Conservation (phyloP, 2,113 vertebrate species). For the Pedionomus torquatus region DNA sequence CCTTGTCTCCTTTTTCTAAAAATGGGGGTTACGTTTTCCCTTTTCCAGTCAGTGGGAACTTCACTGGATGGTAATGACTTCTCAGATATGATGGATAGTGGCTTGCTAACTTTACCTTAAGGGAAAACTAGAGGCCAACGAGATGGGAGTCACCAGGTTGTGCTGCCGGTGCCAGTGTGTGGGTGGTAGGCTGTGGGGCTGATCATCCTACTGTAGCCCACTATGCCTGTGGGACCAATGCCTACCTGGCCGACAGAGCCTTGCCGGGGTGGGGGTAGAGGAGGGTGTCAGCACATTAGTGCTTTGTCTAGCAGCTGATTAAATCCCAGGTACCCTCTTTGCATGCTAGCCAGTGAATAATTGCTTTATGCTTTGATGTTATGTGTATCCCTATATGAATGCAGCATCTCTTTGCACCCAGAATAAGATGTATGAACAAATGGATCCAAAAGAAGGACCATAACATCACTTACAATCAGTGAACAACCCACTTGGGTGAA, state of each 20-base stretch:
- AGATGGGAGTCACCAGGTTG: background rate
- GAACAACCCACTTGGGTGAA: background rate
- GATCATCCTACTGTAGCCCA: background rate
- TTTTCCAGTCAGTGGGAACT: background rate
- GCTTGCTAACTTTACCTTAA: background rate
- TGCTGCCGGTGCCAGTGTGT: accelerated
- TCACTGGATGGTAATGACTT: background rate
- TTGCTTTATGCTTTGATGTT: background rate
- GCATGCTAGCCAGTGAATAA: background rate
- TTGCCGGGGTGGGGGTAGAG: too few species aligned
- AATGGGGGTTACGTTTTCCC: background rate
- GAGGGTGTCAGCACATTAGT: background rate
- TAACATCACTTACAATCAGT: background rate
- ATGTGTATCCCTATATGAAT: background rate
- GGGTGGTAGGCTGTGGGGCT: background rate
- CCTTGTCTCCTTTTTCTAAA: background rate
- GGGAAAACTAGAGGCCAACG: background rate
- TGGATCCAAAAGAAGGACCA: background rate
- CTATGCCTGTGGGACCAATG: background rate
- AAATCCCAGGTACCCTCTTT: background rate
- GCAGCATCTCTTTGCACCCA: background rate
- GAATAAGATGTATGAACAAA: background rate
- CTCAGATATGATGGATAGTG: background rate
- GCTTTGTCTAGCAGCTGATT: background rate
- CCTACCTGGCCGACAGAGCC: background rate